Conservation (phyloP, 2,797 vertebrate genomes). For the Arnoldichthys spilopterus region DNA sequence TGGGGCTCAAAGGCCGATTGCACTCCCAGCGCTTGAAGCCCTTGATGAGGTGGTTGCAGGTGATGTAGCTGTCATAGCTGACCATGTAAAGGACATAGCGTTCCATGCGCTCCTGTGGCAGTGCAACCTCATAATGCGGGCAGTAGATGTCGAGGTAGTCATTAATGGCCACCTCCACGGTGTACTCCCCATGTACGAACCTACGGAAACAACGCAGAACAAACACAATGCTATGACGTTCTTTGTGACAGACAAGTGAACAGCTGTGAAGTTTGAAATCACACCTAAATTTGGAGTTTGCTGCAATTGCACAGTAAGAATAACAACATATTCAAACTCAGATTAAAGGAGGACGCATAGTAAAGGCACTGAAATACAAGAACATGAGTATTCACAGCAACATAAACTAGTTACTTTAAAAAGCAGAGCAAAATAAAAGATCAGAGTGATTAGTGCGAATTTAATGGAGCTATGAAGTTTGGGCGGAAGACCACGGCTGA, state of each 20-base stretch:
- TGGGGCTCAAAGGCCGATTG: constrained; percentile 87
- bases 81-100: constrained; percentile 94
- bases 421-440: no score
- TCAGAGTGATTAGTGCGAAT: no score
- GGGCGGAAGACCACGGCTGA: no score
- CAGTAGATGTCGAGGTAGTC: constrained; percentile 98
- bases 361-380: no score
- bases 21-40: constrained; percentile 98
- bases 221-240: not conserved
- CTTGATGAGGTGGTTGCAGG: constrained; percentile 88
- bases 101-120: constrained; percentile 84
- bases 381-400: no score
- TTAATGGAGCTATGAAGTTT: no score
- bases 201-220: constrained; percentile 62
- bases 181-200: constrained; percentile 88
- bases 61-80: constrained; percentile 88
- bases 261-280: not conserved
- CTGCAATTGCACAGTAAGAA: not conserved
- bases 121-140: constrained; percentile 87
- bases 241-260: not conserved
- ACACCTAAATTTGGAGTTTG: not conserved
- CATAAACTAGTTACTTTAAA: no score
- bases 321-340: not conserved
- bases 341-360: not conserved
- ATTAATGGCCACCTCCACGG: constrained; percentile 93